phyloP scores from a whole-genome alignment of 2,113 vertebrate species.

The Psophia crepitans region DNA sequence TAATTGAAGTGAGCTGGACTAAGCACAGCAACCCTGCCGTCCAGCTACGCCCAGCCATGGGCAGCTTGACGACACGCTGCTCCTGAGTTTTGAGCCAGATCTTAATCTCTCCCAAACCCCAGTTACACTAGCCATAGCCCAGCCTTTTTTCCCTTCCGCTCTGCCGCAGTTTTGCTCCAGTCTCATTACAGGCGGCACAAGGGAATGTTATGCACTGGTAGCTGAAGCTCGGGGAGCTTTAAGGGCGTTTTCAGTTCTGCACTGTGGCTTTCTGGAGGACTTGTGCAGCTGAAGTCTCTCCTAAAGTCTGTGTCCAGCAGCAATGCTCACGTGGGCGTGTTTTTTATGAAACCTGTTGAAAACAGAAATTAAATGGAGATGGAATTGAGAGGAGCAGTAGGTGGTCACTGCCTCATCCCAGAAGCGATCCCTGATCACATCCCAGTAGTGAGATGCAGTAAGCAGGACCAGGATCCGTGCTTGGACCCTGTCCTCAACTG shows the following conservation, averaged over 20 bases:
- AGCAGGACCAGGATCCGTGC: not conserved
- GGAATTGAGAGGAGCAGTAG: not conserved
- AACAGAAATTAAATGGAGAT: not conserved
- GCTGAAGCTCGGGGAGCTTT: rapidly evolving
- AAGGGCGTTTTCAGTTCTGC: not conserved
- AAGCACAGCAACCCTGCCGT: not conserved
- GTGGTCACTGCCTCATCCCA: not conserved
- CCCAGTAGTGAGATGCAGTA: not conserved
- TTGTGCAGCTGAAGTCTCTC: not conserved
- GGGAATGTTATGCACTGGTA: not conserved
- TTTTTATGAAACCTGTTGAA: not conserved
- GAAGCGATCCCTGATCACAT: no score
- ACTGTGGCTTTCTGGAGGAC: not conserved
- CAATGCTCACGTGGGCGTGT: not conserved
- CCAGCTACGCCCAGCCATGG: not conserved
- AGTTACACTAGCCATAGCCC: not conserved
- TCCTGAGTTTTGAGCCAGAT: not conserved
- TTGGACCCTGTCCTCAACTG: not conserved
- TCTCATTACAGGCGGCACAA: not conserved
- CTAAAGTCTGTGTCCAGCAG: not conserved
- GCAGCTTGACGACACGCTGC: not conserved
- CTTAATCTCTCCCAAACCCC: not conserved
- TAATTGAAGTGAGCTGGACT: not conserved
- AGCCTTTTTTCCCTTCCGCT: not conserved
- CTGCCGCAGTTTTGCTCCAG: not conserved